Evolutionary conservation across 2,888 invertebrate species (phyloP), one percentile per base, ranked within the genome.

Genomic region (Drosophila flavopinicola): DNA sequence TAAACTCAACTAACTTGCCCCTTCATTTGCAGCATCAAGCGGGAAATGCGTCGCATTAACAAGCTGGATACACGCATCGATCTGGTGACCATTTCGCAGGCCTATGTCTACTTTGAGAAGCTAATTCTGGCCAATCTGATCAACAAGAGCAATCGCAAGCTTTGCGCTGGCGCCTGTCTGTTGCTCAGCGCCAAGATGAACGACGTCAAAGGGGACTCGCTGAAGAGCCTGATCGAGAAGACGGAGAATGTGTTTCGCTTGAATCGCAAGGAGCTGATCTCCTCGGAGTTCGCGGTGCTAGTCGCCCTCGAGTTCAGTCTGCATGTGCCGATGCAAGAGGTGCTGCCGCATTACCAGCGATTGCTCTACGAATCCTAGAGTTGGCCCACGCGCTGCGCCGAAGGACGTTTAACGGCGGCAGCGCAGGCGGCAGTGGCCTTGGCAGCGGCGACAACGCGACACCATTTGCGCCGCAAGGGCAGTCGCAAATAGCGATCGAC

Each of bases 21-120:
- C 52, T 25, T 4, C 0, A 4, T 35, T 9, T 0, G 38, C 91
- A 97, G 99, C 91, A 94, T 99, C 72, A 99, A 99, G 91, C 94
- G 97, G 75, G 99, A 99, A 92, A 97, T 99, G 97, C 93, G 96
- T 20, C 96, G 97, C 91, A 97, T 97, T 59, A 96, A 96, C 1
- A 96, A 96, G 90, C 92, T 95, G 85, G 97, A 97, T 90, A 94
- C 94, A 80, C 95, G 95, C 60, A 92, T 94, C 58, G 99, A 99
- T 92, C 92, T 98, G 61, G 92, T 98, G 65, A 97, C 97, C 0
- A 96, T 99, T 13, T 98, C 99, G 13, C 98, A 98, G 90, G 96
- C 98, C 0, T 99, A 98, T 89, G 99, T 99, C n/a, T 99, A 98
- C 92, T 99, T 99, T 91, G 99, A 99, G 91, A 98, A 98, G 90